These are phyloP conservation scores for Drosophila varians DNA, from an alignment of 1,140 invertebrate species.

Conservation along the genomic window DNA sequence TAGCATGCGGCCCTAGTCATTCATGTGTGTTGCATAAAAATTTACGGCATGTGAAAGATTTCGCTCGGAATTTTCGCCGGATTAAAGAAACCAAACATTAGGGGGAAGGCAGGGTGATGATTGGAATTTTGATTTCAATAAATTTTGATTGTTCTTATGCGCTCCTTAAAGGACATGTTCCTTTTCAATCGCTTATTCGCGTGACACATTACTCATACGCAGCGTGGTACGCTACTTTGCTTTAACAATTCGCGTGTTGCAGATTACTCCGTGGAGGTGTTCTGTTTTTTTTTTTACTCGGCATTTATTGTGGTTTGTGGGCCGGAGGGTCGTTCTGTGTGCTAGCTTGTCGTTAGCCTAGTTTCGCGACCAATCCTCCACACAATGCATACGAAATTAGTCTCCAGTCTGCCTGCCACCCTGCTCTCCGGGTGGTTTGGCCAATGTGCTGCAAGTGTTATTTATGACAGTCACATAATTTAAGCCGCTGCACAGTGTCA, in stretches of 20 bases:
- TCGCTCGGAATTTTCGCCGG: constrained; percentile 9
- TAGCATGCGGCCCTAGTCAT: constrained; percentile 19
- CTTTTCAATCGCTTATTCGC: constrained; percentile 27
- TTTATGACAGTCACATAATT: constrained; percentile 70
- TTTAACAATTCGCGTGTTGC: constrained; percentile 55
- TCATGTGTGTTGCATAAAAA: constrained; percentile 43
- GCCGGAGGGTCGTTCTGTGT: neutral
- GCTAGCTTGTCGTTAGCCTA: constrained; percentile 57
- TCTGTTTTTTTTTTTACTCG: neutral
- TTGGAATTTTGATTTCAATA: neutral
- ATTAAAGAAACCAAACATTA: no score
- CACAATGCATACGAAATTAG: constrained; percentile 62
- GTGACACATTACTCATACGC: constrained; percentile 59
- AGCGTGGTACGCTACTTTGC: constrained; percentile 39
- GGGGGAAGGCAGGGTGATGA: neutral
- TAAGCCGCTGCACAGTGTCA: constrained; percentile 56
- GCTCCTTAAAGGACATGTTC: neutral
- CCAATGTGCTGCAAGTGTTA: constrained; percentile 56
- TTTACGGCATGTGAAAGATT: constrained; percentile 17
- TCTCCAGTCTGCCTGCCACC: constrained; percentile 39
- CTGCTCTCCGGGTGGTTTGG: constrained; percentile 35
- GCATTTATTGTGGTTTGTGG: constrained; percentile 8
- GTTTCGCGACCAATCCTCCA: constrained; percentile 34
- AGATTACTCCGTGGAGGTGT: constrained; percentile 37
- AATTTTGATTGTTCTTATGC: neutral